These are phyloP conservation scores for Mesorhabditis sp. DNA, from an alignment of 2,888 invertebrate species.

Conservation along the genomic window DNA sequence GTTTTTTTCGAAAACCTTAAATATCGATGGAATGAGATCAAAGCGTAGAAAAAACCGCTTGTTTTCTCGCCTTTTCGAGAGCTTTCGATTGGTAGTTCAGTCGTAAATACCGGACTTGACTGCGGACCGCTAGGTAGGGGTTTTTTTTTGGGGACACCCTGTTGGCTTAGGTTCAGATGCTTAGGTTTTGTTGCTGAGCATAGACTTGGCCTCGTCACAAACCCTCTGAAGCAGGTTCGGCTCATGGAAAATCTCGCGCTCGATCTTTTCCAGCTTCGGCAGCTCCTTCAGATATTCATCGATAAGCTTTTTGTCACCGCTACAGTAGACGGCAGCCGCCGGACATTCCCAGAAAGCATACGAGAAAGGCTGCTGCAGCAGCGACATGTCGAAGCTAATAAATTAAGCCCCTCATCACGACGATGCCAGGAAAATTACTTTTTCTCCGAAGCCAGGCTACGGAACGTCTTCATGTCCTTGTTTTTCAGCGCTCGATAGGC, in stretches of 20 bases:
- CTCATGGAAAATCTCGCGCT: conserved; percentile 15
- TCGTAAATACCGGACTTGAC: too few species aligned
- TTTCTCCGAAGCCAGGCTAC: conserved; percentile 25
- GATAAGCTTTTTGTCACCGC: conserved; percentile 25
- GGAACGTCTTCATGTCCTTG: conserved; percentile 26
- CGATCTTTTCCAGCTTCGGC: conserved; percentile 14
- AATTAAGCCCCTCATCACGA: background rate
- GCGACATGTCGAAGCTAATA: background rate
- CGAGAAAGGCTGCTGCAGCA: conserved; percentile 15
- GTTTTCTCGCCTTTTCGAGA: too few species aligned
- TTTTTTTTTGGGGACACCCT: too few species aligned
- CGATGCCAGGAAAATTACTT: conserved; percentile 11
- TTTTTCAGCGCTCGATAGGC: conserved; percentile 25
- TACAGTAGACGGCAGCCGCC: conserved; percentile 10
- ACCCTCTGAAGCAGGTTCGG: conserved; percentile 35
- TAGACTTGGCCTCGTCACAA: background rate
- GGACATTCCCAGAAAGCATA: conserved; percentile 17
- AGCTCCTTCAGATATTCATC: conserved; percentile 27
- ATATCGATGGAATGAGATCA: too few species aligned
- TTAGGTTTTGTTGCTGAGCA: background rate
- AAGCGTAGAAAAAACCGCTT: too few species aligned
- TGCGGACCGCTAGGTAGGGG: too few species aligned
- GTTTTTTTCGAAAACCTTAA: too few species aligned
- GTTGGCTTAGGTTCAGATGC: background rate
- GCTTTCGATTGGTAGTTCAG: too few species aligned